Percentiles rank a stretch among this genome's conserved stretches.
Evolutionary conservation across 2,888 invertebrate species (phyloP).

Genomic region (Lysandra bellargus): DNA sequence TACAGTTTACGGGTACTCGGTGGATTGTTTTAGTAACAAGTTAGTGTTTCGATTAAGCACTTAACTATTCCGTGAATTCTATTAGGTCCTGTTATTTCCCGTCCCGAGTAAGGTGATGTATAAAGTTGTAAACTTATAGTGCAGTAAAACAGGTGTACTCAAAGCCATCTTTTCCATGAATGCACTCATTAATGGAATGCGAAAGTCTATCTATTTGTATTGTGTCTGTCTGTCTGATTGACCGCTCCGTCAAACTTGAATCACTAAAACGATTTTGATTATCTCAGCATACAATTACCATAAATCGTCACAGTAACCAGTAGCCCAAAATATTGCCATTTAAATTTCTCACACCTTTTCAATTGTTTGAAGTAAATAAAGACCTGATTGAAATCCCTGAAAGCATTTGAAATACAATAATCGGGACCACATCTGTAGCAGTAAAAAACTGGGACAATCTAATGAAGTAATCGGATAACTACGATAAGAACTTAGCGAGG

Average conservation of each 20-base stretch:
- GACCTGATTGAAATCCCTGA: not conserved
- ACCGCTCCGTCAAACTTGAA: no score
- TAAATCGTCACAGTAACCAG: no score
- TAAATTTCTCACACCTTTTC: not conserved
- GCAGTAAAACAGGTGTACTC: not conserved
- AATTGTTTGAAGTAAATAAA: not conserved
- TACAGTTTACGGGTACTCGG: constrained; percentile 1
- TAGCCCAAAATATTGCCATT: not conserved
- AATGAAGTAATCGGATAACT: constrained; percentile 48
- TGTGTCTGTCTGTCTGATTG: no score
- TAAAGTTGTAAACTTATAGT: not conserved
- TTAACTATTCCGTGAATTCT: constrained; percentile 22
- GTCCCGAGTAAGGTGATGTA: not conserved
- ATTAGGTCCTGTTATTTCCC: constrained; percentile 23
- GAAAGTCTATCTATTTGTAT: no score
- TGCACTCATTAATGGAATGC: no score
- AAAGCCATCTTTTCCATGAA: not conserved
- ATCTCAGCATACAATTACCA: no score
- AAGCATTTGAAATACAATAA: constrained; percentile 30
- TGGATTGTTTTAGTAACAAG: constrained; percentile 26
- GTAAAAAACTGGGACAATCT: constrained; percentile 36
- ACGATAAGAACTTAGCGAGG: constrained; percentile 50
- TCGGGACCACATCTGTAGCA: constrained; percentile 27
- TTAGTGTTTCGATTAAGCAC: constrained; percentile 26
- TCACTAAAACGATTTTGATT: no score